These are phyloP conservation scores for Calypte anna DNA, from an alignment of 2,113 vertebrate genomes.

Conservation along the genomic window DNA sequence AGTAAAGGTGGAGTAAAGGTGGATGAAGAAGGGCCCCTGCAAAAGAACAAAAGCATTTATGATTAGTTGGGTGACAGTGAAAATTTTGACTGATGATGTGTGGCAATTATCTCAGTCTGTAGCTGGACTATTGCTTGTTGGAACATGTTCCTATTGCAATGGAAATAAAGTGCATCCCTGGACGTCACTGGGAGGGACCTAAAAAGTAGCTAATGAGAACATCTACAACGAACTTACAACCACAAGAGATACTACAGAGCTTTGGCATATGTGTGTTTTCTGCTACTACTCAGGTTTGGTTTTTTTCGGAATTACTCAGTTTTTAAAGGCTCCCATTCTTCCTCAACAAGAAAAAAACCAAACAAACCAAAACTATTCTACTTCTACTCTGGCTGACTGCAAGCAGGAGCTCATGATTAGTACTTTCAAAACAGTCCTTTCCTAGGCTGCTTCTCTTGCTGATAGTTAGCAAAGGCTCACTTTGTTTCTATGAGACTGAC, in stretches of 20 bases:
- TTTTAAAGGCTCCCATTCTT: neutral
- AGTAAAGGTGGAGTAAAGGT: neutral
- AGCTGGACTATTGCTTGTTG: neutral
- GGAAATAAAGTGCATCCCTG: neutral
- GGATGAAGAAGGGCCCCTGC: neutral
- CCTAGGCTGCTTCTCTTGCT: neutral
- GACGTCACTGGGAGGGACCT: neutral
- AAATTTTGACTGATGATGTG: fast-evolving
- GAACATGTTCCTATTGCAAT: neutral
- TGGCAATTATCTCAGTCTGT: neutral
- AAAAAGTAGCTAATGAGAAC: neutral
- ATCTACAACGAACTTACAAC: neutral
- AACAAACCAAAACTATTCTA: too few species aligned
- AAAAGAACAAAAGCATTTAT: neutral
- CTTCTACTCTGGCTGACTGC: neutral
- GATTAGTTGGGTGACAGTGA: neutral
- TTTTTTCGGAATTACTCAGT: too few species aligned
- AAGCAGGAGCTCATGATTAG: neutral
- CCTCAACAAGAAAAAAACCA: neutral
- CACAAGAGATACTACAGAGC: neutral
- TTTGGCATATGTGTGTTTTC: neutral
- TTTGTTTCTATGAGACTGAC: neutral
- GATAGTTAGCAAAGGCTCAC: neutral
- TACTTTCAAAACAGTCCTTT: neutral
- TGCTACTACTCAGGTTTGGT: neutral